phyloP scores from a whole-genome alignment of 30 jellyfish, hydroid and myxozoan genomes.

The Euphysa ruthae region DNA sequence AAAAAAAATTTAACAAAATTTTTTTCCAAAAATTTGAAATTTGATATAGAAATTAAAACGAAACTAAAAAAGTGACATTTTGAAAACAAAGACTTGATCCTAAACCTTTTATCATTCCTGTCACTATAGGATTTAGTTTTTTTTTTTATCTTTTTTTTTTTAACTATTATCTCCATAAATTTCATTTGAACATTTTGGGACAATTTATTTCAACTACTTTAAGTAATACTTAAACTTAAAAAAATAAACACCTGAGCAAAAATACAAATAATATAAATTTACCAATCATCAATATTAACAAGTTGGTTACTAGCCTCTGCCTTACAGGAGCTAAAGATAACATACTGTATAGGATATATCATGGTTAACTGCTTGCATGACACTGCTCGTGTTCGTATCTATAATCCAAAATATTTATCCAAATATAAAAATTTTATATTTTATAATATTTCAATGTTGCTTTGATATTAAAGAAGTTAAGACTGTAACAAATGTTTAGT shows the following conservation, averaged over 20 bases:
- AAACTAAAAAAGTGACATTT: too few species aligned
- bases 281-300: conserved; percentile 77
- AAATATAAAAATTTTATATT: too few species aligned
- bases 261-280: conserved; percentile 1
- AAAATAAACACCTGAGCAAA: not conserved
- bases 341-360: conserved; percentile 84
- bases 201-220: not conserved
- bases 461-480: too few species aligned
- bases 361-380: conserved; percentile 89
- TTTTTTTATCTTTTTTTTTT: not conserved
- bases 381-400: conserved; percentile 97
- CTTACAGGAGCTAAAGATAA: conserved; percentile 59
- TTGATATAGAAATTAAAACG: too few species aligned
- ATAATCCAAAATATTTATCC: too few species aligned
- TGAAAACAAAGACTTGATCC: too few species aligned
- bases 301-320: conserved; percentile 36
- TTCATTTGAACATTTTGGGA: not conserved
- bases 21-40: too few species aligned
- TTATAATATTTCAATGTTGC: too few species aligned
- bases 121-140: too few species aligned
- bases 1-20: too few species aligned
- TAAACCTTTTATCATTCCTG: too few species aligned
- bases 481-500: too few species aligned
- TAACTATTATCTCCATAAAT: not conserved
- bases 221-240: not conserved